A percentile compares a stretch with the other conserved stretches of the same genome.
Conservation (phyloP, 2,113 vertebrate species). For the Heliornis fulica region DNA sequence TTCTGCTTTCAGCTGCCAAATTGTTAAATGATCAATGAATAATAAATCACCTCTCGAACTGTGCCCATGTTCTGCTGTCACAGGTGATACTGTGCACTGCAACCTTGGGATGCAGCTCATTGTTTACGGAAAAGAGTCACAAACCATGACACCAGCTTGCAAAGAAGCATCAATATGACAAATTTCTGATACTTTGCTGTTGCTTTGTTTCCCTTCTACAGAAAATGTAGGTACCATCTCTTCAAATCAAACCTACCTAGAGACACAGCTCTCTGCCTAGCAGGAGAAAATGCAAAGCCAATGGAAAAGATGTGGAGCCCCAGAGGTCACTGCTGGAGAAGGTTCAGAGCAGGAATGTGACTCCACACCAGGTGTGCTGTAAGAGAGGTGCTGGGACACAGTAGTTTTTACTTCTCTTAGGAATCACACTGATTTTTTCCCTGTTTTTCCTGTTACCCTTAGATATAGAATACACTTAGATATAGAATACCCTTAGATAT, state of each 20-base stretch:
- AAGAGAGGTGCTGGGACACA: neutral
- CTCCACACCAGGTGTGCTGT: fast-evolving
- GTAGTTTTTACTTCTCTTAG: neutral
- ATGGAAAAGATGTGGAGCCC: neutral
- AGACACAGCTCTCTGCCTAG: neutral
- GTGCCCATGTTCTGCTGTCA: neutral
- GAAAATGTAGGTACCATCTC: neutral
- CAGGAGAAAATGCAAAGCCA: neutral
- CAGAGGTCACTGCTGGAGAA: neutral
- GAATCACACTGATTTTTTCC: neutral
- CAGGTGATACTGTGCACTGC: neutral
- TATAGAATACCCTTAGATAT: no score
- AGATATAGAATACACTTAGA: no score
- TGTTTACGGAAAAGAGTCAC: neutral
- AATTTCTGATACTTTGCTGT: neutral
- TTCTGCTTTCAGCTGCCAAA: constrained; percentile 14
- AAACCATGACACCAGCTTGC: neutral
- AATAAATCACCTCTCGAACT: constrained; percentile 6
- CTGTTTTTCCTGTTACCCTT: no score
- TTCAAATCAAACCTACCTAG: neutral
- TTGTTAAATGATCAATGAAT: constrained; percentile 30
- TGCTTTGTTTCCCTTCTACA: neutral
- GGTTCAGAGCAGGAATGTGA: neutral
- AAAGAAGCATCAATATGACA: neutral
- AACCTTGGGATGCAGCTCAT: neutral